Percentiles rank a stretch among this genome's conserved stretches.
Conservation (phyloP, 1,140 invertebrate genomes). For the Cherax quadricarinatus region DNA sequence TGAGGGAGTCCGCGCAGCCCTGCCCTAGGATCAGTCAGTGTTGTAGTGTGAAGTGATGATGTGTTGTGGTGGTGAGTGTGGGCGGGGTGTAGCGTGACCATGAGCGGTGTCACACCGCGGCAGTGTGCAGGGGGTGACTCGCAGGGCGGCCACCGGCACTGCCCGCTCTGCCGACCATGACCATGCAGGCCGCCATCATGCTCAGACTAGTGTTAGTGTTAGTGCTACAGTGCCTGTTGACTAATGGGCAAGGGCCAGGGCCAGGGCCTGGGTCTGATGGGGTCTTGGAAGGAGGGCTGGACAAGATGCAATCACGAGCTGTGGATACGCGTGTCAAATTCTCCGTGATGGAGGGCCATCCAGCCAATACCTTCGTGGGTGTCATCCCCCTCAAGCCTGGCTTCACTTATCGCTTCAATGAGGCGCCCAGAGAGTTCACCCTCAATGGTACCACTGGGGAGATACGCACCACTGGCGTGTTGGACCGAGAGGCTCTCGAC, state of each 20-base stretch:
- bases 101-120: slow-evolving; percentile 59
- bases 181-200: slow-evolving; percentile 68
- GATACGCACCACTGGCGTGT: slow-evolving; percentile 86
- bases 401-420: slow-evolving; percentile 94
- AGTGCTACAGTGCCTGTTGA: slow-evolving; percentile 74
- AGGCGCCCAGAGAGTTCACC: slow-evolving; percentile 88
- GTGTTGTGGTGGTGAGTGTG: slow-evolving; percentile 60
- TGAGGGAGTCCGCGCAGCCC: slow-evolving; percentile 51
- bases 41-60: slow-evolving; percentile 56
- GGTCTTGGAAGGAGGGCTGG: slow-evolving; percentile 71
- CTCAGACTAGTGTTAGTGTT: slow-evolving; percentile 74
- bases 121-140: slow-evolving; percentile 61
- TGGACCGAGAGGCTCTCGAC: slow-evolving; percentile 87
- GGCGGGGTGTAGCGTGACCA: slow-evolving; percentile 61
- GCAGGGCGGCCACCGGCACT: slow-evolving; percentile 62
- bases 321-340: slow-evolving; percentile 91
- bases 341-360: slow-evolving; percentile 89
- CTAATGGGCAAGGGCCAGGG: slow-evolving; percentile 74
- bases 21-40: slow-evolving; percentile 58
- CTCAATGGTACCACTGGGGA: slow-evolving; percentile 88
- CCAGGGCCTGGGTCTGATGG: slow-evolving; percentile 71
- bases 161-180: slow-evolving; percentile 60
- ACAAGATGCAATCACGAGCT: slow-evolving; percentile 89
- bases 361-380: slow-evolving; percentile 88
- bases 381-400: slow-evolving; percentile 90